Conservation (phyloP, 2,888 invertebrate species). For the Platerodrilus igneus region DNA sequence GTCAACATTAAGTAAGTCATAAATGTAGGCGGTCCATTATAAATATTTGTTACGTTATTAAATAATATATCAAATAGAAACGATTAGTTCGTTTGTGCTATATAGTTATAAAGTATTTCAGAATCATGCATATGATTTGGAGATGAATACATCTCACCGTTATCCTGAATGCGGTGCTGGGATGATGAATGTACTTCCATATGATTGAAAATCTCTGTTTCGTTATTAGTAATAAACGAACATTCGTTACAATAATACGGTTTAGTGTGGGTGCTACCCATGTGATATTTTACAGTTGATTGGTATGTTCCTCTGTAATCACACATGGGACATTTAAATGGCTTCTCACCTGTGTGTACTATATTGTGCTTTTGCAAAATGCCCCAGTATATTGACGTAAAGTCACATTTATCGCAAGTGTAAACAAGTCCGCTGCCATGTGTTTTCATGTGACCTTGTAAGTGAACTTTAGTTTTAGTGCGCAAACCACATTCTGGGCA, state of each 20-base stretch:
- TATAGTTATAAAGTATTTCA: no score
- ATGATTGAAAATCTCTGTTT: slow-evolving; percentile 1
- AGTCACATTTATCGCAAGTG: slow-evolving; percentile 10
- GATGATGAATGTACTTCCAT: slow-evolving; percentile 9
- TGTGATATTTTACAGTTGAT: background rate
- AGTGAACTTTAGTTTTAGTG: slow-evolving; percentile 5
- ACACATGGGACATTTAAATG: slow-evolving; percentile 8
- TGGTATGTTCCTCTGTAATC: slow-evolving; percentile 5
- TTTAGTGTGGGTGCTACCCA: background rate
- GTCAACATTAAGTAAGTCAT: no score
- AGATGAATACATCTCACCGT: no score
- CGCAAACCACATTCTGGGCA: slow-evolving; percentile 11
- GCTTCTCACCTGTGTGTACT: slow-evolving; percentile 7
- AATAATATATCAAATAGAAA: no score
- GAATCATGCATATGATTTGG: no score
- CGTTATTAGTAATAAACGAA: slow-evolving; percentile 3
- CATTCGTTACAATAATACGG: slow-evolving; percentile 6
- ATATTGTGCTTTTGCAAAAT: slow-evolving; percentile 8
- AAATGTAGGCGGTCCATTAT: no score
- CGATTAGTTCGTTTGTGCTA: no score
- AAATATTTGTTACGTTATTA: no score
- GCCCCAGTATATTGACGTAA: slow-evolving; percentile 10
- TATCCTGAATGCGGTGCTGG: no score
- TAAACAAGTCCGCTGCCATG: slow-evolving; percentile 11
- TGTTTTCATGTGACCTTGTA: slow-evolving; percentile 10